phyloP scores from a whole-genome alignment of 2,888 invertebrate species.

The Tholera decimalis region DNA sequence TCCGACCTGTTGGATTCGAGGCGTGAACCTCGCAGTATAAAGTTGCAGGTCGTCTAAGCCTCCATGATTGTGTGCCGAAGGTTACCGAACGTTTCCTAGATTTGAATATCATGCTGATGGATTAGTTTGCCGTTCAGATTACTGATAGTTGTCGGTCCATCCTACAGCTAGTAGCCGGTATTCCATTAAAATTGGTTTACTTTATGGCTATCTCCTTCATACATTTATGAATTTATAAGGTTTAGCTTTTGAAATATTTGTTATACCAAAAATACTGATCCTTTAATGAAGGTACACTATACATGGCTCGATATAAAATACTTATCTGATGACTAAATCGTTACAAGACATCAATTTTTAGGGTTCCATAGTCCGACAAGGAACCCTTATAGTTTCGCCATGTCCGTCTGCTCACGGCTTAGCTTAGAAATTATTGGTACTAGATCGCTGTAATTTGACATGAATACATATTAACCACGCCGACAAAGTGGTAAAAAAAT shows the following conservation, averaged over 20 bases:
- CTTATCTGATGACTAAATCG: too few relatives aligned
- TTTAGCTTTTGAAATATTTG: not conserved
- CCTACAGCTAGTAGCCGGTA: conserved; percentile 14
- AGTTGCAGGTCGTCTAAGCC: conserved; percentile 51
- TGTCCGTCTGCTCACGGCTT: too few relatives aligned
- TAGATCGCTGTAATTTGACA: too few relatives aligned
- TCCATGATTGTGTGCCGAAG: conserved; percentile 43
- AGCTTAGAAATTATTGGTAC: too few relatives aligned
- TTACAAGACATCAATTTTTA: too few relatives aligned
- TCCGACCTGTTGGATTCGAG: conserved; percentile 46
- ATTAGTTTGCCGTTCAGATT: conserved; percentile 62
- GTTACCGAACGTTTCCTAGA: conserved; percentile 31
- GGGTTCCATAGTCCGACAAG: too few relatives aligned
- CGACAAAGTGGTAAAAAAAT: too few relatives aligned
- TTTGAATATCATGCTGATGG: conserved; percentile 64
- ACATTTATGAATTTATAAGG: conserved; percentile 2
- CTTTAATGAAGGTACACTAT: too few relatives aligned
- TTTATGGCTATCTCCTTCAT: conserved; percentile 2
- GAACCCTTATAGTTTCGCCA: too few relatives aligned
- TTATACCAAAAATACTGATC: too few relatives aligned
- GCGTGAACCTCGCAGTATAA: conserved; percentile 37
- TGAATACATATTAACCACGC: too few relatives aligned
- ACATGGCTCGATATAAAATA: too few relatives aligned
- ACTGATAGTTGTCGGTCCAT: conserved; percentile 43
- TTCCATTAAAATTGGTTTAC: conserved; percentile 40